Evolutionary conservation across 2,888 invertebrate species (phyloP), one percentile per base, ranked within the genome.

Genomic region (Bhutanitis thaidina): DNA sequence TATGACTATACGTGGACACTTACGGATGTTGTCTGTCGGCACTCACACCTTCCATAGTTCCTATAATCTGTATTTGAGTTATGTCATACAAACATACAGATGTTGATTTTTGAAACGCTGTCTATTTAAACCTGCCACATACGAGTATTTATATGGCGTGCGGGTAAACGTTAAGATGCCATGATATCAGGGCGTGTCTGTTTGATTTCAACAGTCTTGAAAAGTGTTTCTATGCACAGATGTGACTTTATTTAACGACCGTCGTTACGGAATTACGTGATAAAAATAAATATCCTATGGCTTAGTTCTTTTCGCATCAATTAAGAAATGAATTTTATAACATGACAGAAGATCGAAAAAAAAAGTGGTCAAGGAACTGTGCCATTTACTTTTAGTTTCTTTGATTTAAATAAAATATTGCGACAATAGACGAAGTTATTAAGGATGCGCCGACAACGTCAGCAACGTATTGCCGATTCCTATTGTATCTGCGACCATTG

Each of bases 401-500:
- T 66, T 68, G 67, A 57, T 70, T 75, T 74, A 69, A 77, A 77
- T 78, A 71, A 72, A 71, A 70, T 70, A 61, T 67, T 62, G 59
- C 65, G 69, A 80, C 82, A 84, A 82, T 81, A 74, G 77, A 56
- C 62, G 61, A 60, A 62, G 63, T 61, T 56, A 65, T 59, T 65
- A 65, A 70, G 71, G 67, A 74, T 69, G 68, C 65, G 54, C 61
- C 57, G 61, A 59, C 58, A 73, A 81, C 86, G 84, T 87, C 84
- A 85, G 67, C 62, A 56, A 59, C 69, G 69, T 74, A 80, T 87
- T 85, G 82, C 69, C 71, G 81, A 88, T 88, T 82, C 87, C 65
- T 82, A 82, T 85, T 86, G 77, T 81, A 77, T 72, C 74, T 74
- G 71, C 55, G 64, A 67, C 86, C 75, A 88, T 88, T 88, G 88